Percentiles rank a stretch among this genome's conserved stretches.
phyloP scores from a whole-genome alignment of 2,113 vertebrate genomes.

The Ailurus styani region DNA sequence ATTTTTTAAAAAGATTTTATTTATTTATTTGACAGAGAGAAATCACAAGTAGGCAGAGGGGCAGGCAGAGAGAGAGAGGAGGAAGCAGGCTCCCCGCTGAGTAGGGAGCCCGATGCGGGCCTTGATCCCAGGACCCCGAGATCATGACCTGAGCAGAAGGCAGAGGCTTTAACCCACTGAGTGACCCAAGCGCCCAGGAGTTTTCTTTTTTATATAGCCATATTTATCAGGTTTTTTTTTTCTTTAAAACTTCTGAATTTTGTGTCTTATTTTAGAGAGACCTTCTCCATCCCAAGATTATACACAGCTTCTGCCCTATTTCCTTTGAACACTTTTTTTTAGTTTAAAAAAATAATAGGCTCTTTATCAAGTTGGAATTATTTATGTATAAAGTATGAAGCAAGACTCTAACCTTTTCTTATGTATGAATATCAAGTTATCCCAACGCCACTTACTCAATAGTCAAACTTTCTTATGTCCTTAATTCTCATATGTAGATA shows the following conservation, averaged over 20 bases:
- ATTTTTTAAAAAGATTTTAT: no score
- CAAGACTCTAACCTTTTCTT: neutral
- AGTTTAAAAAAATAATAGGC: neutral
- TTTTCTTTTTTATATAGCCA: conserved; percentile 13
- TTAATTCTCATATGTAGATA: neutral
- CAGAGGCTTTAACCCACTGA: no score
- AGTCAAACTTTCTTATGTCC: neutral
- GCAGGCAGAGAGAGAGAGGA: no score
- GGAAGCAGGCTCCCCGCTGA: no score
- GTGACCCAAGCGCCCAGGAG: no score
- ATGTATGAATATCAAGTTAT: neutral
- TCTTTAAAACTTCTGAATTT: neutral
- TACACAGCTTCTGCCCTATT: neutral
- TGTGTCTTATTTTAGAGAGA: neutral
- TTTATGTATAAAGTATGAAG: neutral
- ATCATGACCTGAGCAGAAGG: no score
- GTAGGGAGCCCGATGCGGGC: no score
- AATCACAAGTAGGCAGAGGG: no score
- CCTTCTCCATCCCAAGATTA: neutral
- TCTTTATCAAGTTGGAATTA: conserved; percentile 1
- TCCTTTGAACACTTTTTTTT: conserved; percentile 14
- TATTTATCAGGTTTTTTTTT: neutral
- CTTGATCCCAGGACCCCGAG: no score
- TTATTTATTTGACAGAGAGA: no score
- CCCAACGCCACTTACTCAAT: neutral